These are phyloP conservation scores for Myiozetetes cayanensis DNA, from an alignment of 2,113 vertebrate genomes.

Conservation along the genomic window DNA sequence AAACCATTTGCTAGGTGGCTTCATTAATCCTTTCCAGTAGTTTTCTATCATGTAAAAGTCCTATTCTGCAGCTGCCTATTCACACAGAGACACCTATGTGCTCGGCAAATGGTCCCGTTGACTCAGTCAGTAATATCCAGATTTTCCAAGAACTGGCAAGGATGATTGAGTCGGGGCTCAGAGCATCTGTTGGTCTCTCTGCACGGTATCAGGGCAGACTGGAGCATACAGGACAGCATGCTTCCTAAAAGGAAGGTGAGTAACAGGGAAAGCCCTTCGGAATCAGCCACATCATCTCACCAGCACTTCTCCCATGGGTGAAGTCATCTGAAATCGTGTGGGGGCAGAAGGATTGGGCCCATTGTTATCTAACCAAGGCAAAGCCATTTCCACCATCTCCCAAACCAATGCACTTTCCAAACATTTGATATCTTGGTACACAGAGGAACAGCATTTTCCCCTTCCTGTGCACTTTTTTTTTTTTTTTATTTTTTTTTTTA, in stretches of 20 bases:
- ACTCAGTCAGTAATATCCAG: neutral
- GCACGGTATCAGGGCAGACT: neutral
- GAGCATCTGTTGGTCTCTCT: neutral
- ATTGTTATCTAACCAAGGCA: neutral
- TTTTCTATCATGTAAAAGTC: neutral
- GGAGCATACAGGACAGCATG: neutral
- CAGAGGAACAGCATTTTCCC: neutral
- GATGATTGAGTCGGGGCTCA: neutral
- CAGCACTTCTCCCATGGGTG: neutral
- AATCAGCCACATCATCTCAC: neutral
- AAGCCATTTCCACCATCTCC: neutral
- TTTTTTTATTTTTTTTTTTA: neutral
- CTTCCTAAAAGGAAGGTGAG: neutral
- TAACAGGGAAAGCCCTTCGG: neutral
- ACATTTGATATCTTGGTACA: neutral
- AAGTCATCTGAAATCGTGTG: neutral
- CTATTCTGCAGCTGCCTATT: neutral
- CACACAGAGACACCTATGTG: neutral
- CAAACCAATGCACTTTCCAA: neutral
- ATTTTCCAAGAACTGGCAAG: neutral
- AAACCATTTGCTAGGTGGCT: neutral
- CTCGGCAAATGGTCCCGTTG: accelerated
- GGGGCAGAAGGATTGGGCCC: neutral
- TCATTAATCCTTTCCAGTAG: neutral
- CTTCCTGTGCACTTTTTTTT: neutral